Percentiles rank a stretch among this genome's conserved stretches.
phyloP scores from a whole-genome alignment of 2,113 vertebrate genomes.

The Microcebus ravelobensis region DNA sequence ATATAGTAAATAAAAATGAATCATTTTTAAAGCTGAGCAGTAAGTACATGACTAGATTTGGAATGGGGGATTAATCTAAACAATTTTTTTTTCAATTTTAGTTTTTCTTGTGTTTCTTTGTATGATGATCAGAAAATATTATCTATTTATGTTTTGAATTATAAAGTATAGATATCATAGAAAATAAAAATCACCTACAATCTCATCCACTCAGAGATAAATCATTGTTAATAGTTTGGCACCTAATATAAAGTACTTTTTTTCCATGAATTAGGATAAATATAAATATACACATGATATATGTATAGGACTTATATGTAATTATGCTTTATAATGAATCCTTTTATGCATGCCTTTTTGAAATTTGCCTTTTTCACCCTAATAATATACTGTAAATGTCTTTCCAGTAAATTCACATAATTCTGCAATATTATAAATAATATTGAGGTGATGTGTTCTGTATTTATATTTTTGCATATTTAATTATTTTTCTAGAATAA shows the following conservation, averaged over 20 bases:
- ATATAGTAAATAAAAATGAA: not conserved
- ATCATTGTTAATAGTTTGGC: not conserved
- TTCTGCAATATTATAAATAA: not conserved
- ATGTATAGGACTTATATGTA: not conserved
- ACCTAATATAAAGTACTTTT: not conserved
- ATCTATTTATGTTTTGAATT: not conserved
- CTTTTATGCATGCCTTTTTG: not conserved
- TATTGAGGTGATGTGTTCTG: not conserved
- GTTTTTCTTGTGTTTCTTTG: not conserved
- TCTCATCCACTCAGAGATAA: not conserved
- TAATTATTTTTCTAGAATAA: not conserved
- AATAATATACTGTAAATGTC: not conserved
- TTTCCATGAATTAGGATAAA: not conserved
- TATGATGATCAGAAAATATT: not conserved
- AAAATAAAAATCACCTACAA: conserved; percentile 30
- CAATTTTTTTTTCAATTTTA: not conserved
- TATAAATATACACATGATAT: not conserved
- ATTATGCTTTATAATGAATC: not conserved
- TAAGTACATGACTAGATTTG: not conserved
- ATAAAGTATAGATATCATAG: not conserved
- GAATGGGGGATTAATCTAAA: not conserved
- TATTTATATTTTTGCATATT: not conserved
- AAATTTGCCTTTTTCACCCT: not conserved
- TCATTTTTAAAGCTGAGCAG: not conserved
- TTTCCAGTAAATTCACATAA: not conserved